These are phyloP conservation scores for Gobiocypris rarus DNA, from an alignment of 2,113 vertebrate species.

Conservation along the genomic window DNA sequence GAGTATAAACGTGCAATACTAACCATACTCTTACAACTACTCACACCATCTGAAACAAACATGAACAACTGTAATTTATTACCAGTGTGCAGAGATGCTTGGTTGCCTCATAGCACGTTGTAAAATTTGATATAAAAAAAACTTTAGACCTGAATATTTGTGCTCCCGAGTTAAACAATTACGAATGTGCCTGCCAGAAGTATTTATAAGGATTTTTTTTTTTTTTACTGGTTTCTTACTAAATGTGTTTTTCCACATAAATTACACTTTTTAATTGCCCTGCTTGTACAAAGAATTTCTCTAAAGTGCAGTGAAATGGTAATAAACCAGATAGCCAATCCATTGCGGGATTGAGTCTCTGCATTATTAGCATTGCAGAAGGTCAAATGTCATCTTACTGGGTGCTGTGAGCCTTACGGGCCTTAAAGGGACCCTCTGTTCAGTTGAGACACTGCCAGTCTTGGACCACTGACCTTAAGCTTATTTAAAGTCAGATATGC, in stretches of 20 bases:
- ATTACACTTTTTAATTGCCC: neutral
- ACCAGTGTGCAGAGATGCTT: neutral
- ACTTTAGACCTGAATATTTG: neutral
- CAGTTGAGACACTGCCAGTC: neutral
- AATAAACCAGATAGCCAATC: slow-evolving; percentile 9
- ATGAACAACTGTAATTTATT: neutral
- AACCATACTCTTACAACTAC: neutral
- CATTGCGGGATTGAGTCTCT: slow-evolving; percentile 11
- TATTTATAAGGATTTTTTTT: slow-evolving; percentile 5
- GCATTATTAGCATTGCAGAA: slow-evolving; percentile 19
- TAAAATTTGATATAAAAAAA: slow-evolving; percentile 25
- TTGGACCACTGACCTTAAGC: slow-evolving; percentile 15
- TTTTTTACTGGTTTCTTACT: neutral
- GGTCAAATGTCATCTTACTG: slow-evolving; percentile 40
- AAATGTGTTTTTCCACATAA: slow-evolving; percentile 21
- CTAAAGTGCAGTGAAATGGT: neutral
- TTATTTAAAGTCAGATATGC: slow-evolving; percentile 10
- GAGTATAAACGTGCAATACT: slow-evolving; percentile 1
- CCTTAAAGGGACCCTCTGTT: slow-evolving; percentile 42
- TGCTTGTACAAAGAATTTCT: slow-evolving; percentile 10
- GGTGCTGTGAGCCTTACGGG: slow-evolving; percentile 7
- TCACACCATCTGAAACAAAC: neutral
- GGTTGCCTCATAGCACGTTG: neutral
- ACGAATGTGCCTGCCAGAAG: neutral
- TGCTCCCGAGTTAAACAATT: neutral